Conservation (phyloP, 92 coral and sea anemone genomes). For the Parazoanthus darwini region DNA sequence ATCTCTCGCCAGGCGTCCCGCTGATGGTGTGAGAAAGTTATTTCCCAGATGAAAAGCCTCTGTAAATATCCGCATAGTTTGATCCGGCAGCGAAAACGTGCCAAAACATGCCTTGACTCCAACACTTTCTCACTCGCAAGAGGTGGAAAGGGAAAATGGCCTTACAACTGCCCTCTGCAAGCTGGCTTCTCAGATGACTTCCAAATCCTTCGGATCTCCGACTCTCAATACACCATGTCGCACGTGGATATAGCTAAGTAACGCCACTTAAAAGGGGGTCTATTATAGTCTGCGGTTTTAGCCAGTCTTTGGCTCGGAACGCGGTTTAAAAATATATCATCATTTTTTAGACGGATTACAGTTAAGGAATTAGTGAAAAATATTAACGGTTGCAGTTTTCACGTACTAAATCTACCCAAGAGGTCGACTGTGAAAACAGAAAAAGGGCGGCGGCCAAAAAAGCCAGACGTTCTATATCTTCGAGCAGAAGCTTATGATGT, state of each 20-base stretch:
- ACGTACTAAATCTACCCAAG: too few relatives aligned
- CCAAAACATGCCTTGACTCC: neutral
- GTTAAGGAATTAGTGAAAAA: too few relatives aligned
- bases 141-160: neutral
- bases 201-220: neutral
- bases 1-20: neutral
- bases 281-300: too few relatives aligned
- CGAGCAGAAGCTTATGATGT: too few relatives aligned
- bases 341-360: too few relatives aligned
- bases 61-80: too few relatives aligned
- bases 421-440: too few relatives aligned
- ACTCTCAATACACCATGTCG: neutral
- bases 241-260: neutral
- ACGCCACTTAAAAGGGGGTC: neutral
- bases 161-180: neutral
- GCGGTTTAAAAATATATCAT: neutral
- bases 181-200: neutral
- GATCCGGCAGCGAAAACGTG: neutral
- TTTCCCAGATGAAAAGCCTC: constrained; percentile 13
- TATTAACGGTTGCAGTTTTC: too few relatives aligned
- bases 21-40: neutral
- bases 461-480: too few relatives aligned
- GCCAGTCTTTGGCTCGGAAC: neutral
- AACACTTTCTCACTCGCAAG: neutral
- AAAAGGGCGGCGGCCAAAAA: too few relatives aligned